Evolutionary conservation across 1,140 invertebrate species (phyloP).

Genomic region (Ectropis grisescens): DNA sequence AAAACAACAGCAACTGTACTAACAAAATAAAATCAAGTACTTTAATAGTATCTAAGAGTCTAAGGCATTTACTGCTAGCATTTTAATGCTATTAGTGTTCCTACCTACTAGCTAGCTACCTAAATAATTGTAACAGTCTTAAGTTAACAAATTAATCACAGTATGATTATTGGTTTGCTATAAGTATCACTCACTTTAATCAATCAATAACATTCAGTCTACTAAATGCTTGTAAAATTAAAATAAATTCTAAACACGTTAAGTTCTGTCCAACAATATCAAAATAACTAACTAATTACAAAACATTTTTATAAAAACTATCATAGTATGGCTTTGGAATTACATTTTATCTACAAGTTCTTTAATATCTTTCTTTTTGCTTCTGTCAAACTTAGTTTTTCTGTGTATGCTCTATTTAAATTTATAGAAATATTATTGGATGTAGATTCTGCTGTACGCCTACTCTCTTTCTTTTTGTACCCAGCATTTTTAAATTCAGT

Average conservation of each 20-base stretch:
- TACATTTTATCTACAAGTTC: conserved; percentile 19
- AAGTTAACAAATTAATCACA: conserved; percentile 3
- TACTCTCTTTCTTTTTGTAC: conserved; percentile 13
- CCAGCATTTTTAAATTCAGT: conserved; percentile 9
- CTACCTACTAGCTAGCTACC: conserved; percentile 1
- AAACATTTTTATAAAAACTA: conserved; percentile 11
- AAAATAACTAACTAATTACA: too few relatives aligned
- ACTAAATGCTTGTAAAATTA: conserved; percentile 1
- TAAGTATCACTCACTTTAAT: too few relatives aligned
- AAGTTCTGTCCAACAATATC: too few relatives aligned
- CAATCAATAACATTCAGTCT: neutral
- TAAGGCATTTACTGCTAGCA: neutral
- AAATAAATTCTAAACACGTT: conserved; percentile 1
- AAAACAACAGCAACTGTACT: too few relatives aligned
- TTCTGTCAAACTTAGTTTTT: conserved; percentile 13
- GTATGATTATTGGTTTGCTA: too few relatives aligned
- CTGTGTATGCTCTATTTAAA: conserved; percentile 13
- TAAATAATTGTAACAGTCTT: too few relatives aligned
- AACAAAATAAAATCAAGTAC: conserved; percentile 1
- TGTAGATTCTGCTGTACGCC: neutral
- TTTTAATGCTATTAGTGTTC: conserved; percentile 4
- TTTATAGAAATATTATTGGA: conserved; percentile 3
- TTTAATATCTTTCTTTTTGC: conserved; percentile 17
- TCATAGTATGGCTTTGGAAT: conserved; percentile 16
- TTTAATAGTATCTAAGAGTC: neutral